Evolutionary conservation across 2,113 vertebrate species (phyloP).

Genomic region (Sander lucioperca): DNA sequence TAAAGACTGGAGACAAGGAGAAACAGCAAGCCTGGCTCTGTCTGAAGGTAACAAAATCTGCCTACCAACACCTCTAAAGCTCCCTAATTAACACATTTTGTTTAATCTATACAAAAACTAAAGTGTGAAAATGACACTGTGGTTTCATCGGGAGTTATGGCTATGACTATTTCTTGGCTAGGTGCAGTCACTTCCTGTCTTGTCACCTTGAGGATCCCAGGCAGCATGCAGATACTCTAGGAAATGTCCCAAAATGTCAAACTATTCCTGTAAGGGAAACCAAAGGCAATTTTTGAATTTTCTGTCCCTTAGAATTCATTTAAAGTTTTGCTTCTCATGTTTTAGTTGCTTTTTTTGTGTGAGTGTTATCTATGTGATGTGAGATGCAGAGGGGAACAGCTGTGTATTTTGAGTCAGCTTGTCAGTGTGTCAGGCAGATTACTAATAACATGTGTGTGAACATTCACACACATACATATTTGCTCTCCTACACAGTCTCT

Average conservation of each 20-base stretch:
- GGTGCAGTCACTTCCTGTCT: too few species aligned
- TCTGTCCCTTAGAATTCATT: neutral
- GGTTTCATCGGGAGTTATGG: neutral
- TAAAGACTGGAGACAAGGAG: neutral
- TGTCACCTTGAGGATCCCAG: neutral
- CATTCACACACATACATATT: neutral
- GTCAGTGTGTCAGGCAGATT: neutral
- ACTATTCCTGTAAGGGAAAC: neutral
- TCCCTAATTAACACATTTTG: neutral
- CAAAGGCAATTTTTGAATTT: neutral
- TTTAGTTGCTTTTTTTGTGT: neutral
- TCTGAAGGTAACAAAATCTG: neutral
- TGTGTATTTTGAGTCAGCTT: conserved; percentile 8
- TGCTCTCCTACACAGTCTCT: neutral
- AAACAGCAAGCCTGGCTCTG: neutral
- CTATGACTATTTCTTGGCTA: neutral
- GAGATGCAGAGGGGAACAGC: neutral
- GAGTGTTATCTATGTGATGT: neutral
- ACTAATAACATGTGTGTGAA: conserved; percentile 1
- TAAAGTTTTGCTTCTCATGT: neutral
- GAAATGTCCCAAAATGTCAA: neutral
- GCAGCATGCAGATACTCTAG: neutral
- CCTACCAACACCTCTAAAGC: neutral
- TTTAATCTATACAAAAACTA: neutral
- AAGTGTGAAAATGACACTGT: neutral